Base-by-base conservation (phyloP, 64 coral and sea anemone genomes). In the Acropora tenuis region DNA sequence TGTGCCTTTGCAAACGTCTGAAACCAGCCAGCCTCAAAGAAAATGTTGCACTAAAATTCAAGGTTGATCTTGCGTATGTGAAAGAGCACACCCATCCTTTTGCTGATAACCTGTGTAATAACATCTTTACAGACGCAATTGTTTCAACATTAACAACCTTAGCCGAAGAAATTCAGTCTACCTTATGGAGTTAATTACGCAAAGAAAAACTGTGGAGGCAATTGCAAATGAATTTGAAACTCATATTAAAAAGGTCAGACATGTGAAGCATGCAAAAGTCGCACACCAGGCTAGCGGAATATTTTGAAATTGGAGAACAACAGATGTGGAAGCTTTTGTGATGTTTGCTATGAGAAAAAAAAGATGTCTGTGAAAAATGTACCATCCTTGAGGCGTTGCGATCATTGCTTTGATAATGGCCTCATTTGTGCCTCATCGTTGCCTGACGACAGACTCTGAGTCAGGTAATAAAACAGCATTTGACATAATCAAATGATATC, bases 81-180 rank as follows among this genome's bases (percentile, higher is more conserved):
- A 80, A 75, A 18, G 69, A 79, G 18, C 53, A 96, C 76, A 87
- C 80, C n/a, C 19, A 61, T 52, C 88, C 95, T 17, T 88, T 42
- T 75, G 60, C 90, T 30, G 90, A 96, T 81, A 79, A 90, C 50
- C 48, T 93, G n/a, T 69, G 79, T 42, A 76, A 90, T 5, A 80
- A 92, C 55, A 78, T 92, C 19, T 88, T 87, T 12, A 90, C 79
- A 20, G 90, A 96, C 55, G 90, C 90, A 50, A 90, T 88, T 90
- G 87, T 90, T 47, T 88, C 91, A 73, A 86, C 66, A 13, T 78
- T 96, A 80, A 85, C 89, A 55, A 90, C 84, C 11, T 84, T 88
- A 77, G 87, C 79, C 77, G 30, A 90, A 86, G 30, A 91, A 49
- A 43, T 65, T 86, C 65, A 57, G 30, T 41, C 69, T 95, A 53